phyloP scores from a whole-genome alignment of 2,888 invertebrate genomes.

The Argyresthia goedartella region DNA sequence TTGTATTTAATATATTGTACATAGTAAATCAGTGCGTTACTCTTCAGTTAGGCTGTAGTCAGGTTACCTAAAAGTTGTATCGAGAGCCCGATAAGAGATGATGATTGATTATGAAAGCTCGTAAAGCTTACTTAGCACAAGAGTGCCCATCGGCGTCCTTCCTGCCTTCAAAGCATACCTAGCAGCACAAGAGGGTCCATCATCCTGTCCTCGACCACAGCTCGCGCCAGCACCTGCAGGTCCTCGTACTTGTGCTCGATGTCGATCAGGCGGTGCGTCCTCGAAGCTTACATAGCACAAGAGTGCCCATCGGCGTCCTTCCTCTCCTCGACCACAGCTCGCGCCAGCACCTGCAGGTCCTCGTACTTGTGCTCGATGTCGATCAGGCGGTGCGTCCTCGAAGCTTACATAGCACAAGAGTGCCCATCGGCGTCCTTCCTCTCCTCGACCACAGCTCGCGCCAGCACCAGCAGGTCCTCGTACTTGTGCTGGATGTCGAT shows the following conservation, averaged over 20 bases:
- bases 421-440: constrained; percentile 73
- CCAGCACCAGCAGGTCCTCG: constrained; percentile 82
- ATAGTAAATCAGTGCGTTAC: no score
- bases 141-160: constrained; percentile 73
- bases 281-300: no score
- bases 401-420: no score
- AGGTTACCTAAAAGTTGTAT: no score
- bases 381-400: constrained; percentile 86
- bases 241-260: constrained; percentile 86
- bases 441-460: constrained; percentile 76
- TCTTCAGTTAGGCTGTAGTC: no score
- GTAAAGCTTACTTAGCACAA: no score
- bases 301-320: constrained; percentile 73
- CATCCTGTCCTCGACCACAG: constrained; percentile 73
- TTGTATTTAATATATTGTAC: no score
- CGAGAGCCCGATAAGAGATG: no score
- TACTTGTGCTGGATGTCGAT: constrained; percentile 88
- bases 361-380: constrained; percentile 87
- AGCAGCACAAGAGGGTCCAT: constrained; percentile 66
- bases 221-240: constrained; percentile 79
- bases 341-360: constrained; percentile 82
- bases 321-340: constrained; percentile 75
- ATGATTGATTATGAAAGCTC: no score
- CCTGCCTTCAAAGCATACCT: constrained; percentile 83
- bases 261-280: constrained; percentile 89